phyloP scores from a whole-genome alignment of 2,113 vertebrate genomes.

The Myotis davidii region DNA sequence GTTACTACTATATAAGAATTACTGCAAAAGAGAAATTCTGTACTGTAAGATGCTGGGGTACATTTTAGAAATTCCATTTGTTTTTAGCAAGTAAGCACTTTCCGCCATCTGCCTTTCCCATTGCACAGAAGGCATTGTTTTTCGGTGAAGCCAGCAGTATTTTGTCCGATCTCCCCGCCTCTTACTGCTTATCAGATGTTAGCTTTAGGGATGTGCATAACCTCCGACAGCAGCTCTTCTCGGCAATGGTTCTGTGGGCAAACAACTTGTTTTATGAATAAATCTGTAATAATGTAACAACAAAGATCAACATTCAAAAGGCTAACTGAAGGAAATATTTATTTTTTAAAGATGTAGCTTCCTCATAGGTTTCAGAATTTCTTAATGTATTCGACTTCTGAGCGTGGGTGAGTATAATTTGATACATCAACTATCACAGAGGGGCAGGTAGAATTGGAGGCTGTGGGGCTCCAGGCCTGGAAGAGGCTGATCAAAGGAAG shows the following conservation, averaged over 20 bases:
- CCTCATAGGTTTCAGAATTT: background rate
- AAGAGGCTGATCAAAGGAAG: constrained; percentile 33
- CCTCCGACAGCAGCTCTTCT: background rate
- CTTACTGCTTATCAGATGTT: background rate
- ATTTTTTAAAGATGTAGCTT: background rate
- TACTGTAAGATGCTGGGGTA: background rate
- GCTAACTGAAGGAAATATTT: background rate
- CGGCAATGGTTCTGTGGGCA: accelerated
- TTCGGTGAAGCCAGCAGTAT: constrained; percentile 35
- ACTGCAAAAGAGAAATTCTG: background rate
- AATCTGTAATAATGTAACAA: background rate
- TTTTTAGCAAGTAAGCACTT: constrained; percentile 64
- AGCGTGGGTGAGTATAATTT: background rate
- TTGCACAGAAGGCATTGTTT: constrained; percentile 49
- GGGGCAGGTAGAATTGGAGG: background rate
- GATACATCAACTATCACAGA: background rate
- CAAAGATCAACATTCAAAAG: background rate
- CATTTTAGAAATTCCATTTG: constrained; percentile 59
- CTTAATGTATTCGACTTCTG: background rate
- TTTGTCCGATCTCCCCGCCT: background rate
- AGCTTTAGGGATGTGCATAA: background rate
- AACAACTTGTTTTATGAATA: background rate
- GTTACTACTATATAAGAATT: background rate
- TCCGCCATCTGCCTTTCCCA: background rate
- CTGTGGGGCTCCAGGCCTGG: background rate